Percentiles rank a stretch among this genome's conserved stretches.
Conservation (phyloP, 2,888 invertebrate species). For the Mayetiola destructor region DNA sequence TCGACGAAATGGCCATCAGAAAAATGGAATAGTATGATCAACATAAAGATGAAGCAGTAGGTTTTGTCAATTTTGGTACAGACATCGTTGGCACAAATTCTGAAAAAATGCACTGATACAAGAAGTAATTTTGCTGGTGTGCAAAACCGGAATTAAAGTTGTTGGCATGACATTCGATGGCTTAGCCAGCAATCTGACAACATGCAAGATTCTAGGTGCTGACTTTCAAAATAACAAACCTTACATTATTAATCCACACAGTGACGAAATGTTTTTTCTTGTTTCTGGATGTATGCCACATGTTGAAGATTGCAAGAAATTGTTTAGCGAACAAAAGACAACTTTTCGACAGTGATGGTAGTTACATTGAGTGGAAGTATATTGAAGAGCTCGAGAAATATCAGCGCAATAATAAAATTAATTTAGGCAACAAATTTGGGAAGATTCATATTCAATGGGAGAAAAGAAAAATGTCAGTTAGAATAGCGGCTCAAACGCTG, state of each 20-base stretch:
- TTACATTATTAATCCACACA: neutral
- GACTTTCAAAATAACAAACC: neutral
- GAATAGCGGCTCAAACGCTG: neutral
- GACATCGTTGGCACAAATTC: no score
- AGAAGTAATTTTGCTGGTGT: neutral
- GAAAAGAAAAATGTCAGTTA: neutral
- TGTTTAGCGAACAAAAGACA: neutral
- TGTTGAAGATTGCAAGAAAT: neutral
- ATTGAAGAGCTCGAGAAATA: neutral
- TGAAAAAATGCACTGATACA: neutral
- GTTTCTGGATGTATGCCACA: neutral
- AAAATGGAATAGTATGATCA: neutral
- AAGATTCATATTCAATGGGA: neutral
- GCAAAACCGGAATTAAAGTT: neutral
- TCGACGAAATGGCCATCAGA: neutral
- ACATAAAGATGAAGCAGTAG: neutral
- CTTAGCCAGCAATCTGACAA: neutral
- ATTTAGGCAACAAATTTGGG: neutral
- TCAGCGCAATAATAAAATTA: neutral
- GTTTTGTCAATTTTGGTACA: neutral
- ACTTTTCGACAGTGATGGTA: neutral
- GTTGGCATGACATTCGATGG: neutral
- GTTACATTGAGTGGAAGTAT: neutral
- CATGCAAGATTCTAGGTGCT: neutral
- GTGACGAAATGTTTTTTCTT: neutral